Evolutionary conservation across 2,888 invertebrate species (phyloP).

Genomic region (Idaea biselata): DNA sequence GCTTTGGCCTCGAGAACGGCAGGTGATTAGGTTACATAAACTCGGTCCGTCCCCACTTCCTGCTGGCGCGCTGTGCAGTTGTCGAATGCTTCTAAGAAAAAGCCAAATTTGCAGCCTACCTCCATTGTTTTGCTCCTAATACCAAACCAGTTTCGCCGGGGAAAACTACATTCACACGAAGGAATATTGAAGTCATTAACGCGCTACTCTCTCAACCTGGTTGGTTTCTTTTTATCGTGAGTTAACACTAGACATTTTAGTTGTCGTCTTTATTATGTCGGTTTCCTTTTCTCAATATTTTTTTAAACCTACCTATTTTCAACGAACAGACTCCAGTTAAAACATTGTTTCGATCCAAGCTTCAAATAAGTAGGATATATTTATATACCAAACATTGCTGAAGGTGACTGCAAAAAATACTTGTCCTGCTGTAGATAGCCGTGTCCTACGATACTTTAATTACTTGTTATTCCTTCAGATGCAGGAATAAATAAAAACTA

Average conservation of each 20-base stretch:
- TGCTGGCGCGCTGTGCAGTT: constrained; percentile 76
- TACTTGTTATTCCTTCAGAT: constrained; percentile 46
- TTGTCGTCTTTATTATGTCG: not conserved
- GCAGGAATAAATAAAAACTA: constrained; percentile 51
- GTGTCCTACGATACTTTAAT: constrained; percentile 36
- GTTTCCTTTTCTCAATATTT: not conserved
- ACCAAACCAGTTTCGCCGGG: constrained; percentile 52
- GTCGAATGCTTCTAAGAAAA: constrained; percentile 73
- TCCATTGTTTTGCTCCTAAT: constrained; percentile 66
- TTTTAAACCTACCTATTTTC: not conserved
- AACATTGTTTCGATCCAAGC: not conserved
- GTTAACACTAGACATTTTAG: constrained; percentile 7
- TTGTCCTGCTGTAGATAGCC: constrained; percentile 25
- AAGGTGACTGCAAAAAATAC: constrained; percentile 33
- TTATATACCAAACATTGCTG: constrained; percentile 27
- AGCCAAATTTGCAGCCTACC: constrained; percentile 65
- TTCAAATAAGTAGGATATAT: not conserved
- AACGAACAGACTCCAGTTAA: not conserved
- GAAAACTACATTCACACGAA: constrained; percentile 46
- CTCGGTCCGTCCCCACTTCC: constrained; percentile 77
- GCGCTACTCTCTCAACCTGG: constrained; percentile 7
- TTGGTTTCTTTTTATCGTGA: not conserved
- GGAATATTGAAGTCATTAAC: constrained; percentile 19
- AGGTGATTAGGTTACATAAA: constrained; percentile 81
- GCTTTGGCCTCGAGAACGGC: constrained; percentile 67